These are phyloP conservation scores for Ypsolopha scabrella DNA, from an alignment of 2,888 invertebrate species.

Conservation along the genomic window DNA sequence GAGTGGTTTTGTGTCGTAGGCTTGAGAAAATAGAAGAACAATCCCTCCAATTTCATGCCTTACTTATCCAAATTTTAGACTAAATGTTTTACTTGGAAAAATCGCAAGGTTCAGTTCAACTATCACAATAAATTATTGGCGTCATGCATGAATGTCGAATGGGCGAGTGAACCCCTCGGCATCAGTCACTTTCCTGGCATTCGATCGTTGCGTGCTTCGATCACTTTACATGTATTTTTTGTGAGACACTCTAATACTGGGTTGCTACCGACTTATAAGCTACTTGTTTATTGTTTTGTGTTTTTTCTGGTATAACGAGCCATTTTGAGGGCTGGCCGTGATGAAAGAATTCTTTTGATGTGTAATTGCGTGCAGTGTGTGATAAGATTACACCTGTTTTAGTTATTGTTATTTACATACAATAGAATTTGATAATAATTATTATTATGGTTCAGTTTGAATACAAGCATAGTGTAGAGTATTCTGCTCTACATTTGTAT, in stretches of 20 bases:
- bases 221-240: constrained; percentile 57
- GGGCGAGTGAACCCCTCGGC: background rate
- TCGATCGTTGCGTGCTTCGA: constrained; percentile 42
- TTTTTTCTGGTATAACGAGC: constrained; percentile 27
- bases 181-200: constrained; percentile 8
- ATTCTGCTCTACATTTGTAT: no score
- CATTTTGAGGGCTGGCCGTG: constrained; percentile 17
- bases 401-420: background rate
- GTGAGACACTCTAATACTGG: constrained; percentile 10
- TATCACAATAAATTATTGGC: background rate
- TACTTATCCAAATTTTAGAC: background rate
- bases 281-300: constrained; percentile 29
- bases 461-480: no score
- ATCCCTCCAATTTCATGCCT: no score
- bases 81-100: background rate
- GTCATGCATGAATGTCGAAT: background rate
- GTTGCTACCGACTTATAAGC: constrained; percentile 50
- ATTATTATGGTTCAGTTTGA: no score
- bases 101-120: background rate
- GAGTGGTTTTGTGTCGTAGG: background rate
- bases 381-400: background rate
- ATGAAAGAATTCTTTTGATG: constrained; percentile 23
- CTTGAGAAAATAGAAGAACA: background rate
- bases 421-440: background rate
- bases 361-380: background rate